These are phyloP conservation scores for Mamestra configurata DNA, from an alignment of 1,140 invertebrate genomes.

Conservation along the genomic window DNA sequence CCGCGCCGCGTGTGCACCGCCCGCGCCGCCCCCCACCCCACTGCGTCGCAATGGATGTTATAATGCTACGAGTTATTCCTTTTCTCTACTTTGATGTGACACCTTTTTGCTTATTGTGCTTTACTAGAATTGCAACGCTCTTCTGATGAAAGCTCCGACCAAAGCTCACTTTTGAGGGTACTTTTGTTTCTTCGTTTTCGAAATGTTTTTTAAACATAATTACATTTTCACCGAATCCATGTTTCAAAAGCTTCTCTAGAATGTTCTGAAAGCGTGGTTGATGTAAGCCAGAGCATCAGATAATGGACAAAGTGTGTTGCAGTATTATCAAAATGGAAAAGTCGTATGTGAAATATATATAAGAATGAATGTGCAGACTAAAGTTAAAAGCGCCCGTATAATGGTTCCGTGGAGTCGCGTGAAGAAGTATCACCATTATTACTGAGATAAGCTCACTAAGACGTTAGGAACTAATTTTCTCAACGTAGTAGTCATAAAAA, in stretches of 20 bases:
- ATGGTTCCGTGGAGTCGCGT: neutral
- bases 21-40: conserved; percentile 55
- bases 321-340: conserved; percentile 8
- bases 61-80: conserved; percentile 73
- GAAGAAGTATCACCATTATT: conserved; percentile 24
- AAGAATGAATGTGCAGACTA: neutral
- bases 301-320: neutral
- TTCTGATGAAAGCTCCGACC: conserved; percentile 20
- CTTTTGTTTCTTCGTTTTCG: neutral
- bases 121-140: neutral
- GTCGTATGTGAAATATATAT: neutral
- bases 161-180: conserved; percentile 5
- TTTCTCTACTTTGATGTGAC: conserved; percentile 64
- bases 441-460: conserved; percentile 35
- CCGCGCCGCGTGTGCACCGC: conserved; percentile 42
- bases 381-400: conserved; percentile 31
- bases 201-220: conserved; percentile 22
- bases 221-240: conserved; percentile 2
- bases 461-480: conserved; percentile 31
- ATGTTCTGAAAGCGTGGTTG: neutral
- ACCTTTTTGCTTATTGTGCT: conserved; percentile 36
- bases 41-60: conserved; percentile 71
- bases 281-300: neutral
- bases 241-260: neutral
- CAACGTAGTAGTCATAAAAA: conserved; percentile 40